phyloP scores from a whole-genome alignment of 2,888 invertebrate species.

The Myopa testacea region DNA sequence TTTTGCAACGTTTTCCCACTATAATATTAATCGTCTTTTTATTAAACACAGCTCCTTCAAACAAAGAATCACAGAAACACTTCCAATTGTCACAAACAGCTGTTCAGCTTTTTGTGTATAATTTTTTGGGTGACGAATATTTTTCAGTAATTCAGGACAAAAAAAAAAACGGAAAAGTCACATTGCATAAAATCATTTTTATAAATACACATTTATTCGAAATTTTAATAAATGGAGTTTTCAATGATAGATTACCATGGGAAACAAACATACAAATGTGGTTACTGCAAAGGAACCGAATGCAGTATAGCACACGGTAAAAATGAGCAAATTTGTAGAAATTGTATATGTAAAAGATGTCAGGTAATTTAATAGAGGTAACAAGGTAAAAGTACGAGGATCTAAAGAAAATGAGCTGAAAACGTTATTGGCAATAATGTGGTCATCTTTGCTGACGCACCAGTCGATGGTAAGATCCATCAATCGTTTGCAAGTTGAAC shows the following conservation, averaged over 20 bases:
- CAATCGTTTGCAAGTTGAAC: too few relatives aligned
- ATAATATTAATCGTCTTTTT: too few relatives aligned
- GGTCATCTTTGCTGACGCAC: slow-evolving; percentile 12
- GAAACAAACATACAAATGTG: slow-evolving; percentile 58
- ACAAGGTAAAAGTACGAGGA: too few relatives aligned
- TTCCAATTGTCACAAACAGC: slow-evolving; percentile 17
- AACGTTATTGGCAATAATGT: neutral
- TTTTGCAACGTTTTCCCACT: too few relatives aligned
- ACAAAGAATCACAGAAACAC: neutral
- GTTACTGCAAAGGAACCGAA: slow-evolving; percentile 60
- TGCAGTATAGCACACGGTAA: slow-evolving; percentile 62
- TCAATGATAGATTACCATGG: slow-evolving; percentile 59
- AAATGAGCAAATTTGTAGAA: slow-evolving; percentile 15
- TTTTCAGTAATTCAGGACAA: neutral
- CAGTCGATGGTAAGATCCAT: neutral
- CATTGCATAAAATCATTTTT: too few relatives aligned
- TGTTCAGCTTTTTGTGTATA: neutral
- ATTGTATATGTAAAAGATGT: neutral
- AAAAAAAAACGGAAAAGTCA: too few relatives aligned
- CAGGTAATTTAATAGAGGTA: neutral
- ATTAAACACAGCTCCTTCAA: slow-evolving; percentile 17
- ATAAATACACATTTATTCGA: too few relatives aligned
- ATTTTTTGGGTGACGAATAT: neutral
- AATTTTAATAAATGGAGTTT: slow-evolving; percentile 43
- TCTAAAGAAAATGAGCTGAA: too few relatives aligned